A percentile compares a stretch with the other conserved stretches of the same genome.
phyloP scores from a whole-genome alignment of 2,888 invertebrate genomes.

The Candidula unifasciata region DNA sequence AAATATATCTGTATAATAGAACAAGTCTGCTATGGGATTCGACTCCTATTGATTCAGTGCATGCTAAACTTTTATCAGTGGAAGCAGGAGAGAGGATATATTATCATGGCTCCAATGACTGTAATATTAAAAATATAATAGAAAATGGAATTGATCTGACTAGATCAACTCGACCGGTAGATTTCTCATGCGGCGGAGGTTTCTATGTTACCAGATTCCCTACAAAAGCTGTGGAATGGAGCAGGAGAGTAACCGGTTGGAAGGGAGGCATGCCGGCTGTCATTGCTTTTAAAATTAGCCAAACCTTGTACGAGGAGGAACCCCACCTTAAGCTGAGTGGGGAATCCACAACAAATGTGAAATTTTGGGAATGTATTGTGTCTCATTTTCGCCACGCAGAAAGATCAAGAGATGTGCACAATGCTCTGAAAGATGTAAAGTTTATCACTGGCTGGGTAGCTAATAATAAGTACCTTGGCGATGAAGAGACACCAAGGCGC shows the following conservation, averaged over 20 bases:
- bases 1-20: too few species aligned
- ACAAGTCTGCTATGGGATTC: too few species aligned
- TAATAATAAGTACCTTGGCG: not conserved
- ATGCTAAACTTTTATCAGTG: too few species aligned
- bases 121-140: not conserved
- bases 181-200: not conserved
- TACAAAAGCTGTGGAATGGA: not conserved
- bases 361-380: constrained; percentile 5
- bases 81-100: constrained; percentile 12
- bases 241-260: not conserved
- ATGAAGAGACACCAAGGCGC: not conserved
- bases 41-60: too few species aligned
- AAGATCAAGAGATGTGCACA: not conserved
- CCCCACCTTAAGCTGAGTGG: not conserved
- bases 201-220: constrained; percentile 11
- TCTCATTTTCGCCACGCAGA: not conserved
- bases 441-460: not conserved
- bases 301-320: not conserved
- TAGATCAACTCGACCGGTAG: not conserved
- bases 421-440: not conserved
- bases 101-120: not conserved
- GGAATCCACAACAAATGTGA: not conserved
- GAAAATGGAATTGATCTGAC: constrained; percentile 15
- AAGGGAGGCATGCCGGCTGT: not conserved
- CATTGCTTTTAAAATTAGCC: constrained; percentile 9